Base-by-base conservation (phyloP, 2,888 invertebrate genomes). In the Antheraea yamamai region DNA sequence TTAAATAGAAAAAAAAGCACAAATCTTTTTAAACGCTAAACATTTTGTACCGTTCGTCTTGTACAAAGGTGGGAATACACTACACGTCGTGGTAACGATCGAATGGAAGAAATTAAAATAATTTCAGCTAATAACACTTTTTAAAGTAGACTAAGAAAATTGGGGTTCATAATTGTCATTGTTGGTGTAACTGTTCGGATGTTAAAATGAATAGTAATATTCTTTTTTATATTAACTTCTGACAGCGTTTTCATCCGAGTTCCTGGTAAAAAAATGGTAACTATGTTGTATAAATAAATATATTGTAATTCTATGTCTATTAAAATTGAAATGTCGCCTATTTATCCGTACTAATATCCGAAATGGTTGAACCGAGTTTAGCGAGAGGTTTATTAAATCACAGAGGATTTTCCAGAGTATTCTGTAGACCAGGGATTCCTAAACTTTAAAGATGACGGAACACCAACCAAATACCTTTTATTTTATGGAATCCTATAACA, bases 41-140 rank as follows among this genome's bases (percentile, higher is more conserved):
- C 78, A 79, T 78, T 81, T 78, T 73, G 80, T 73, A 75, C 74
- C 70, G 55, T 72, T 74, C 74, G 52, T 70, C 72, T 82, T 81
- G 85, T 85, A 88, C 87, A 89, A 88, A 85, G 87, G 82, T 85
- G 87, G 82, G 86, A 86, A 84, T 79, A 79, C 81, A 30, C 66
- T 82, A 77, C 74, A 76, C 76, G 81, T 39, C 39, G 39, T 85
- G 82, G 78, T 80, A 79, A 76, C 77, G 73, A 74, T 70, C 68
- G 75, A 79, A 80, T 78, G 77, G 76, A 75, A 39, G 55, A 74
- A 74, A 76, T 75, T 75, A 77, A 75, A 64, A 75, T 52, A 58
- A 75, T 77, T 78, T 77, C 76, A 73, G 76, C 73, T 78, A 78
- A 79, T 77, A 76, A 73, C 70, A 76, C 73, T 66, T 55, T 58